Evolutionary conservation across 2,113 vertebrate species (phyloP), one percentile per base, ranked within the genome.

Genomic region (Zapus hudsonius): DNA sequence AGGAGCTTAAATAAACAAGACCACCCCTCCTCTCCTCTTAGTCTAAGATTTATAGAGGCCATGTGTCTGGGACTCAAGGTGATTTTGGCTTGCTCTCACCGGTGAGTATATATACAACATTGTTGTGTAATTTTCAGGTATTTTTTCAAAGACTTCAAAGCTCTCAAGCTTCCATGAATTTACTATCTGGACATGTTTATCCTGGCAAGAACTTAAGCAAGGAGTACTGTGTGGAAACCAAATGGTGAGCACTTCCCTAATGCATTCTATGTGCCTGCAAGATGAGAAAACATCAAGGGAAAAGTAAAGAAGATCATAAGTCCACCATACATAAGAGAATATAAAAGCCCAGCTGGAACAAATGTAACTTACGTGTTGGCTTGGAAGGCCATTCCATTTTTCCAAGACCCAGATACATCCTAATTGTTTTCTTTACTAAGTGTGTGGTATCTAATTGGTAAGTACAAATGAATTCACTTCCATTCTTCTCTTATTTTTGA

Each of bases 1-100:
- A 55, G 61, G 63, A 79, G 66, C 87, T 90, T 90, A 88, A 95
- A 86, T 95, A 96, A 95, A 97, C 93, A 92, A 88, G 94, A 95
- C 92, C 93, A 95, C 93, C 96, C 74, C 74, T 95, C 69, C 69
- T 87, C 83, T 70, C 78, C 81, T 95, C 94, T 91, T 74, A 93
- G 85, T 83, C 19, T 33, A 72, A 85, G 91, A 95, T 95, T 95
- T 96, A 94, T 59, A 70, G 89, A 40, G 78, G 44, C 91, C 38
- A 3, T 92, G 87, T 92, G 93, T 83, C 84, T 95, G 92, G 94
- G 69, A 52, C 85, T 95, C 19, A 0, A 66, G 36, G 55, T 78
- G n/a, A 78, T 27, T 61, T n/a, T 89, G 82, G 84, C 90, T 59
- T 92, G 90, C 83, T 93, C 80, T 95, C 59, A 82, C 36, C 25